A percentile compares a stretch with the other conserved stretches of the same genome.
Conservation (phyloP, 2,797 vertebrate genomes). For the Premnoplex brunnescens region DNA sequence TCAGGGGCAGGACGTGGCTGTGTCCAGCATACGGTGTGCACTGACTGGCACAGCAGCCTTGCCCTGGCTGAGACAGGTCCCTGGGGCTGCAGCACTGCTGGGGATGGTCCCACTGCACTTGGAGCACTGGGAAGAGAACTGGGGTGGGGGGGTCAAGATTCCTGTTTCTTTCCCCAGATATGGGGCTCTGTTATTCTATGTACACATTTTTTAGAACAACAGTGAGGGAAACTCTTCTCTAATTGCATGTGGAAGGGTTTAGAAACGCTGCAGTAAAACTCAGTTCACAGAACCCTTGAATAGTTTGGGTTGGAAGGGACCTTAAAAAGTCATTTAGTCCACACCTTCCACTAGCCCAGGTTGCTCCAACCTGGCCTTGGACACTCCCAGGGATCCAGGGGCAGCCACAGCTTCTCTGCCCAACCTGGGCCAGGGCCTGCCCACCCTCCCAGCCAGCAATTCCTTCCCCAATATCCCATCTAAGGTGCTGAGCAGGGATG, state of each 20-base stretch:
- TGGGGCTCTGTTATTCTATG: fast-evolving
- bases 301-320: not conserved
- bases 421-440: fast-evolving
- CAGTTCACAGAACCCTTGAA: too few species aligned
- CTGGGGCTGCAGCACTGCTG: not conserved
- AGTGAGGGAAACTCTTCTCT: not conserved
- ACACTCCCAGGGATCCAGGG: not conserved
- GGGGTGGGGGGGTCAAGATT: fast-evolving
- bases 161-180: not conserved
- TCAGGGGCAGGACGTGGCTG: not conserved
- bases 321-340: not conserved
- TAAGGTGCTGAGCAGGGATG: not conserved
- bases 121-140: fast-evolving
- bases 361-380: fast-evolving
- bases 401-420: not conserved
- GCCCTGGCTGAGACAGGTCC: fast-evolving
- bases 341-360: fast-evolving
- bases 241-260: fast-evolving
- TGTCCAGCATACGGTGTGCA: fast-evolving
- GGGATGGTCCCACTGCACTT: fast-evolving
- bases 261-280: not conserved
- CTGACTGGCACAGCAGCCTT: not conserved
- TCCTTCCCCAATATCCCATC: not conserved
- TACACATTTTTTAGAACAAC: fast-evolving
- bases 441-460: not conserved